Conservation (phyloP, 2,797 vertebrate species). For the Tapirus indicus region DNA sequence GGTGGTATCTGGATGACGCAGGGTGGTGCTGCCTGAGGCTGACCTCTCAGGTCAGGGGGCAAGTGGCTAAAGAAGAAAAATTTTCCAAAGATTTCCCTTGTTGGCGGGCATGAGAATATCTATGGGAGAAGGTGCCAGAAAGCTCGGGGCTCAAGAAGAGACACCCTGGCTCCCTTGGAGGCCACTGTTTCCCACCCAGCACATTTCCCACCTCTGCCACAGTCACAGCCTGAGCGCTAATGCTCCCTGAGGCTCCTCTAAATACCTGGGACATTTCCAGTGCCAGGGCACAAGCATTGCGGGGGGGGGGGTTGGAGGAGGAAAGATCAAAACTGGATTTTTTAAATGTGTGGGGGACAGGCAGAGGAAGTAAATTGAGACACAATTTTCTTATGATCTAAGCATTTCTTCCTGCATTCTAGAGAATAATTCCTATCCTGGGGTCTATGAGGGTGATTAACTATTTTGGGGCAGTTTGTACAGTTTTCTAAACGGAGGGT, state of each 20-base stretch:
- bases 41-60: background rate
- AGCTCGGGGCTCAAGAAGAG: background rate
- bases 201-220: background rate
- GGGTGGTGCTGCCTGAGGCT: background rate
- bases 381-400: background rate
- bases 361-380: background rate
- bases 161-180: background rate
- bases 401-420: background rate
- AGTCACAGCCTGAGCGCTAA: background rate
- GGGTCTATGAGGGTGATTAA: background rate
- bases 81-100: background rate
- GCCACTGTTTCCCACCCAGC: rapidly evolving
- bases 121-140: background rate
- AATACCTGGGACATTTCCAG: background rate
- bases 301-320: background rate
- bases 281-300: background rate
- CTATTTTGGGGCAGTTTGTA: background rate
- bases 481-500: background rate
- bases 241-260: background rate
- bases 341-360: background rate
- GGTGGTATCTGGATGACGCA: background rate
- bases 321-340: background rate
- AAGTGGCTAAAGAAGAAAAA: background rate
- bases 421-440: background rate
- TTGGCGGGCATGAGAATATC: background rate